phyloP scores from a whole-genome alignment of 2,888 invertebrate genomes.

The Drepanosiphum platanoidis region DNA sequence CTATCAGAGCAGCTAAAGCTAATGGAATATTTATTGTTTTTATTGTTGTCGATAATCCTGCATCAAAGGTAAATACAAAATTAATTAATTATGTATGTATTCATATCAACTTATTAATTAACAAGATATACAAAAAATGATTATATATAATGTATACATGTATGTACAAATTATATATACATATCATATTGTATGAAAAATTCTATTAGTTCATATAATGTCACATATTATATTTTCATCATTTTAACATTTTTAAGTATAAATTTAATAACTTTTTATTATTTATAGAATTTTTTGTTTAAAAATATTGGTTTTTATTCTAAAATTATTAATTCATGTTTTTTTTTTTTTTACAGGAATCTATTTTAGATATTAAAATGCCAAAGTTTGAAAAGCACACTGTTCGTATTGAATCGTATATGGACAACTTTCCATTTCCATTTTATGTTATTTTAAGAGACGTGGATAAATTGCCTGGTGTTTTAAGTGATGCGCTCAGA shows the following conservation, averaged over 20 bases:
- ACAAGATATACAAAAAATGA: no score
- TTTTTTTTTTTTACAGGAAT: constrained; percentile 74
- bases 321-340: no score
- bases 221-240: no score
- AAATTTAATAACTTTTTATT: no score
- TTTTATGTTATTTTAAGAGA: constrained; percentile 95
- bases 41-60: constrained; percentile 93
- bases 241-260: no score
- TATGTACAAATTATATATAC: no score
- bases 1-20: constrained; percentile 83
- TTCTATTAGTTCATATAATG: no score
- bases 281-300: no score
- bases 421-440: constrained; percentile 97
- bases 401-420: constrained; percentile 79
- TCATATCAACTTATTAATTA: neutral
- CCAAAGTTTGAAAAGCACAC: constrained; percentile 75
- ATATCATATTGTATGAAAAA: no score
- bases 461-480: constrained; percentile 85
- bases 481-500: constrained; percentile 92
- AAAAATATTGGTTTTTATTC: no score
- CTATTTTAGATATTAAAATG: constrained; percentile 88
- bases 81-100: neutral
- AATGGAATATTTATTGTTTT: constrained; percentile 93
- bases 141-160: no score
- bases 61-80: constrained; percentile 77